A percentile compares a stretch with the other conserved stretches of the same genome.
These are phyloP conservation scores for Drosophila kohkoa DNA, from an alignment of 1,140 invertebrate species.

Conservation along the genomic window DNA sequence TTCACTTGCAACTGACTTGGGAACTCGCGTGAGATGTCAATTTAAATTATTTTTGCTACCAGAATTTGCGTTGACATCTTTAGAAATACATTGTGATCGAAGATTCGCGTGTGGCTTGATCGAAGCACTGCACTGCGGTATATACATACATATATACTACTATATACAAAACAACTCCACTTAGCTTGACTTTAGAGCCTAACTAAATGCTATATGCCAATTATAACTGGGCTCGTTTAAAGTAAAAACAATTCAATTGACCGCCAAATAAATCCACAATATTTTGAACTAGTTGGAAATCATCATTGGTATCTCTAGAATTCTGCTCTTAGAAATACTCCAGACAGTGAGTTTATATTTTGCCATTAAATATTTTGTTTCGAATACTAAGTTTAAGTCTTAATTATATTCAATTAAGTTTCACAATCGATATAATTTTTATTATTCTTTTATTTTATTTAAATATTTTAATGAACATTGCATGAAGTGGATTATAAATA, in stretches of 20 bases:
- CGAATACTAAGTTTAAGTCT: too few species aligned
- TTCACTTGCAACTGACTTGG: conserved; percentile 52
- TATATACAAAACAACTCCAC: conserved; percentile 5
- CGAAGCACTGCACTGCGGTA: background rate
- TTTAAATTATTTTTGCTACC: conserved; percentile 45
- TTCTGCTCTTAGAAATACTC: too few species aligned
- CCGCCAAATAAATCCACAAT: background rate
- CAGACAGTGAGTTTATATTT: too few species aligned
- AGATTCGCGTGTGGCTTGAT: conserved; percentile 52
- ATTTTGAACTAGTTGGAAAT: too few species aligned
- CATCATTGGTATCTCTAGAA: too few species aligned
- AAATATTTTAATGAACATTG: too few species aligned
- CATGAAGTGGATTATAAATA: too few species aligned
- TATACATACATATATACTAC: background rate
- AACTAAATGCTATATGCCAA: conserved; percentile 6
- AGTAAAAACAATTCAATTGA: background rate
- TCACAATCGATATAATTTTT: too few species aligned
- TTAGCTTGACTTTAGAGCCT: conserved; percentile 32
- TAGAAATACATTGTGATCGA: conserved; percentile 63
- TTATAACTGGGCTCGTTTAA: background rate
- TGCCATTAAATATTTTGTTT: too few species aligned
- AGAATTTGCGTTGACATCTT: conserved; percentile 47
- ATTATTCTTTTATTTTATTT: too few species aligned
- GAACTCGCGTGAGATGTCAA: conserved; percentile 61
- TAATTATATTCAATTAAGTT: too few species aligned